A percentile compares a stretch with the other conserved stretches of the same genome.
These are phyloP conservation scores for Manacus vitellinus DNA, from an alignment of 2,113 vertebrate species.

Conservation along the genomic window DNA sequence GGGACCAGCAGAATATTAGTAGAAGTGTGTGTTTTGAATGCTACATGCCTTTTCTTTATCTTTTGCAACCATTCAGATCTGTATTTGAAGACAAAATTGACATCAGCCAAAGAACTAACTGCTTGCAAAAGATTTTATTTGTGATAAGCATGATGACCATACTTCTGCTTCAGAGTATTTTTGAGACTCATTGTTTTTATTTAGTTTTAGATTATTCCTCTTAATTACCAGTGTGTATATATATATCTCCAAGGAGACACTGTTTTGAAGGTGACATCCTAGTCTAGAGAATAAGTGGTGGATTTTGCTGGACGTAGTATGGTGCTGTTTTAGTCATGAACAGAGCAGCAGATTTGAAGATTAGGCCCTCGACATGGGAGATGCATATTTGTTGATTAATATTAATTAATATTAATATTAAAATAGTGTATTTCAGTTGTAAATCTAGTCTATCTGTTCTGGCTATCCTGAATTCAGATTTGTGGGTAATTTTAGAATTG, in stretches of 20 bases:
- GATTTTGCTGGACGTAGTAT: neutral
- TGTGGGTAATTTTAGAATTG: neutral
- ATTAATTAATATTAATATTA: neutral
- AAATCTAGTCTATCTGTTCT: neutral
- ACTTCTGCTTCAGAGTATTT: neutral
- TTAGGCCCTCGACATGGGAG: neutral
- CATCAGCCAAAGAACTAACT: neutral
- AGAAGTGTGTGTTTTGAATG: neutral
- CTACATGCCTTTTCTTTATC: neutral
- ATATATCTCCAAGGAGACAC: neutral
- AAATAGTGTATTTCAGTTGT: neutral
- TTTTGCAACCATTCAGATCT: neutral
- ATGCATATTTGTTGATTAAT: neutral
- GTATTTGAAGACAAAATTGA: neutral
- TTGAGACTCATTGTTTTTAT: neutral
- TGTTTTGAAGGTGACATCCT: neutral
- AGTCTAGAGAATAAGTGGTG: neutral
- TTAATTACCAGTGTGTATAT: neutral
- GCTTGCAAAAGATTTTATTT: neutral
- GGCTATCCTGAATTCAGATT: neutral
- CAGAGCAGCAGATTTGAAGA: neutral
- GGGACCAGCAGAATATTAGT: neutral
- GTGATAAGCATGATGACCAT: rapidly evolving
- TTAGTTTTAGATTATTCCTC: neutral
- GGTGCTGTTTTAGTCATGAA: neutral